Base-by-base conservation (phyloP, 2,888 invertebrate species). In the Mimachlamys varia region DNA sequence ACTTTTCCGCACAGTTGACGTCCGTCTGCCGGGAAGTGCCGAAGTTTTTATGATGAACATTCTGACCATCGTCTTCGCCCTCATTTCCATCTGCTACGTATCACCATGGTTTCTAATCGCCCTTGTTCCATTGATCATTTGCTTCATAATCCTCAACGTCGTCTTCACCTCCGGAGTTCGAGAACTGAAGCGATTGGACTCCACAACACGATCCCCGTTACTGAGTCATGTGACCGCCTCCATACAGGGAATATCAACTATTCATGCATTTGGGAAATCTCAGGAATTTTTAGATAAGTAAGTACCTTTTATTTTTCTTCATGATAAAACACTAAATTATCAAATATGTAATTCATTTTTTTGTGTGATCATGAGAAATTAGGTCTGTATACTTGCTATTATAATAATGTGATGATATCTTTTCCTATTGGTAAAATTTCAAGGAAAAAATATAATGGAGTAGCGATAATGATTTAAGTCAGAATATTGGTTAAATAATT, bases 21-120 rank as follows among this genome's bases (percentile, higher is more conserved):
- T 94, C 0, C 92, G 95, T 49, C 96, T 98, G 92, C 98, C 98
- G 0, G 96, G 97, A 93, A 97, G 97, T 0, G 95, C 97, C 91
- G 98, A 98, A 94, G 97, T 97, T 89, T 97, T 97, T 93, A 94
- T 98, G 2, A 97, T 97, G 94, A 97, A 97, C 94, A 95, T 97
- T 88, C 97, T 97, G 93, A 96, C 97, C 98, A 98, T 99, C 97
- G 95, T 98, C 95, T 97, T 97, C 89, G 98, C 98, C 91, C 98
- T 99, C 92, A 92, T 98, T 94, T 98, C 99, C 19, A 98, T 99
- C 95, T 98, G 98, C 97, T 97, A 97, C 95, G 98, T 98, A 93
- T 99, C 99, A 89, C 98, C 98, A 96, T 96, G 95, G 93, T 97
- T 97, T 91, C 95, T 97, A 49, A 91, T 97, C 38, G 96, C 96